Base-by-base conservation (phyloP, 1,140 invertebrate species). In the Drosophila suzukii region DNA sequence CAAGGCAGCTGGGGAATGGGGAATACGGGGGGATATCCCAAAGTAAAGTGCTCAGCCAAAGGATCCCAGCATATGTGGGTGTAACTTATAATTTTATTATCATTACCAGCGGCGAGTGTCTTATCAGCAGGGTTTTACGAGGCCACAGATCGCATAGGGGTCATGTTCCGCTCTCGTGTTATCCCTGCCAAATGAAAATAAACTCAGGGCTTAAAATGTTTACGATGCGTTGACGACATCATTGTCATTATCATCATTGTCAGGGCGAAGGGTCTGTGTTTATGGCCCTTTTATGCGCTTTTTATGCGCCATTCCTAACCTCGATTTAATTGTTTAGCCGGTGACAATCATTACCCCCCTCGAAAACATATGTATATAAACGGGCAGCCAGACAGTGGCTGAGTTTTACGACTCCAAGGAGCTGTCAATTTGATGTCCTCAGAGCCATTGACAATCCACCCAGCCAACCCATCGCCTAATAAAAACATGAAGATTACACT, bases 311-410 rank as follows among this genome's bases (percentile, higher is more conserved):
- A 91, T 92, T 92, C 44, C 85, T 86, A 92, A 92, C 91, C 91
- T 92, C 91, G 91, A 92, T 92, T 92, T 92, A 92, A 92, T 92
- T 92, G 91, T 91, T 92, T 92, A 92, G 84, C 91, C 91, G 91
- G 91, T 92, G 91, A 92, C 91, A 92, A 89, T 88, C 79, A 88
- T 89, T 80, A 65, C 77, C 58, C 76, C 76, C 82, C 27, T 4
- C 27, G 27, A 27, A 85, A 86, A 81, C 81, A 86, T 86, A 86
- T 86, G 82, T 68, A 78, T 30, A 47, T 13, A 27, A 6, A 24
- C 8, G 12, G 5, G 6, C 12, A 34, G 24, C 39, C 68, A 56
- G 63, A 77, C 78, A 61, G 78, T 61, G 78, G 84, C 61, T 56
- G 61, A 74, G 56, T 83, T 88, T 88, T 83, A 88, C 84, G 83